Evolutionary conservation across 2,797 vertebrate species (phyloP), one percentile per base, ranked within the genome.

Genomic region (Ceryle rudis): DNA sequence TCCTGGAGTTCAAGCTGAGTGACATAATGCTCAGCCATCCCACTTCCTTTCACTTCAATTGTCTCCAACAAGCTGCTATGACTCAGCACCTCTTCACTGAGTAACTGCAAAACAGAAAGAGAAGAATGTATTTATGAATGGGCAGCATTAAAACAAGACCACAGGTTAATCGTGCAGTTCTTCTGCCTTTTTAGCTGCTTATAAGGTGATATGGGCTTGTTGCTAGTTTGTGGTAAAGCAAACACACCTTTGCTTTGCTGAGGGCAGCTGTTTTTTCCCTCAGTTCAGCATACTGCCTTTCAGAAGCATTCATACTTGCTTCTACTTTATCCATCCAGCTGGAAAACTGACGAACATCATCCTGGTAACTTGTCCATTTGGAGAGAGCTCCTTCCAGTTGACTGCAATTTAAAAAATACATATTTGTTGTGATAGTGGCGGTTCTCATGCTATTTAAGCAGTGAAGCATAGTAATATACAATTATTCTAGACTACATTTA

Each of bases 301-400:
- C 99, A 3, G 98, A 98, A 94, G 98, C 98, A 41, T 96, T 98
- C 31, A 99, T 98, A 22, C 97, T 99, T 91, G 98, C 98, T 97
- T 99, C 99, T 55, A 99, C 97, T 3, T 98, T 95, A 64, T 99
- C 99, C 99, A 99, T 99, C 99, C 99, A 99, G 85, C 97, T 90
- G 74, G 98, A 98, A 97, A 99, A 99, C 98, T 99, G 99, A 35
- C 98, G 98, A 60, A 99, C 98, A 8, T 99, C 99, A 93, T 99
- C 99, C 98, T 99, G 99, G 77, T 99, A 99, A 97, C 99, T 99
- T 66, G 99, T 99, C 99, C 99, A 99, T 81, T 99, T 99, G 10
- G 99, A 99, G 58, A 99, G 98, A 44, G 99, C 98, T 5, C 99
- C 99, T 97, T 99, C 99, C 54, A 99, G 97, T 95, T 99, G 99